phyloP scores from a whole-genome alignment of 2,797 vertebrate species.

The Liparis tanakae region DNA sequence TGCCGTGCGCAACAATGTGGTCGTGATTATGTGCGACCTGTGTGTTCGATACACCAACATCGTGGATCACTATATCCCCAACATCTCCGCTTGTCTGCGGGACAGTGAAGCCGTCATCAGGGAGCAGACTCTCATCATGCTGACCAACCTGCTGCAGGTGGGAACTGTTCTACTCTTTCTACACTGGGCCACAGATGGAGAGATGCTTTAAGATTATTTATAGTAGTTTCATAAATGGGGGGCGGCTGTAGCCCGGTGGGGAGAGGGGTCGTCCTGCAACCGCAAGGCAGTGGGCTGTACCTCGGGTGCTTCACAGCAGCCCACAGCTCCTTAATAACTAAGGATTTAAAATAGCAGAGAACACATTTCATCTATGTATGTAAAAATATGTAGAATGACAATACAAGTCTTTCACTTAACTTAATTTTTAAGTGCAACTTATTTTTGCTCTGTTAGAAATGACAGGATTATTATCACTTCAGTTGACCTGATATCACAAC shows the following conservation, averaged over 20 bases:
- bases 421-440: not conserved
- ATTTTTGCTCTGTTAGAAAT: not conserved
- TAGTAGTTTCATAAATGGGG: not conserved
- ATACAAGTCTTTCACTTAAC: no score
- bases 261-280: no score
- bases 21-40: conserved; percentile 93
- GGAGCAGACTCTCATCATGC: conserved; percentile 91
- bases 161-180: not conserved
- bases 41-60: conserved; percentile 93
- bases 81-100: conserved; percentile 88
- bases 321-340: no score
- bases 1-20: conserved; percentile 89
- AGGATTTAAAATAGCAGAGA: no score
- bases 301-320: no score
- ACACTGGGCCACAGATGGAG: not conserved
- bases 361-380: no score
- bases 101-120: conserved; percentile 87
- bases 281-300: no score
- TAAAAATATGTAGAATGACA: no score
- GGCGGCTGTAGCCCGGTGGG: no score
- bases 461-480: not conserved
- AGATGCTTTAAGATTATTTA: not conserved
- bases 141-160: conserved; percentile 96
- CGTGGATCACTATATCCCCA: conserved; percentile 90
- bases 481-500: not conserved